Base-by-base conservation (phyloP, 2,797 vertebrate genomes). In the Chaenodraco wilsoni region DNA sequence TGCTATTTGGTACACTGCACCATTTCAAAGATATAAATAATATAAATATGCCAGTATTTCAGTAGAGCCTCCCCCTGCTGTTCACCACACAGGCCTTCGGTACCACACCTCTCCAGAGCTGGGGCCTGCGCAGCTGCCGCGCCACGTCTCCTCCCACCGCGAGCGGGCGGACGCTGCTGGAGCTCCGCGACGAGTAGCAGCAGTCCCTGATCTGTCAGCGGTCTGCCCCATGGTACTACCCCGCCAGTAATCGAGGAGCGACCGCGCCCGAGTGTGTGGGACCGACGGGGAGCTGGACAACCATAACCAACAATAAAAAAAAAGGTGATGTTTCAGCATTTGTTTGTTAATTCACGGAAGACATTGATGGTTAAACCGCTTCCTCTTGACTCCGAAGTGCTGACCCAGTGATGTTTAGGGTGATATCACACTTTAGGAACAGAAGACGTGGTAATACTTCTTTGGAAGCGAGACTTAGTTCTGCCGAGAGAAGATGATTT, bases 71-170 rank as follows among this genome's bases (percentile, higher is more conserved):
- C 27, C 27, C 4, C 6, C 21, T 48, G 17, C 16, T 9, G 46
- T 48, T 17, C 5, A 23, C 23, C 23, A 27, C 49, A 11, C 19
- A 51, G 19, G 33, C 33, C 33, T 37, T 37, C 19, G 13, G 50
- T 23, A 16, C 7, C 27, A 27, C 19, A 27, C 9, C 15, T 56
- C 16, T 57, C 55, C 33, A 12, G 55, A 41, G 14, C 56, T 4
- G 57, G 15, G 46, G 62, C 57, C 59, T 65, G 40, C 71, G 0
- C 49, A 19, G 40, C 31, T 14, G 23, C 55, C 16, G 51, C 16
- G 45, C 17, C 58, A 1, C 51, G 76, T 71, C 89, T 58, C 87
- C 87, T 76, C 87, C 91, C 87, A 72, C 85, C 61, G 58, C 1
- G 23, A n/a, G 68, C 23, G 52, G 9, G 19, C 61, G 15, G 44